Conservation (phyloP, 2,113 vertebrate genomes). For the Myrmecophaga tridactyla region DNA sequence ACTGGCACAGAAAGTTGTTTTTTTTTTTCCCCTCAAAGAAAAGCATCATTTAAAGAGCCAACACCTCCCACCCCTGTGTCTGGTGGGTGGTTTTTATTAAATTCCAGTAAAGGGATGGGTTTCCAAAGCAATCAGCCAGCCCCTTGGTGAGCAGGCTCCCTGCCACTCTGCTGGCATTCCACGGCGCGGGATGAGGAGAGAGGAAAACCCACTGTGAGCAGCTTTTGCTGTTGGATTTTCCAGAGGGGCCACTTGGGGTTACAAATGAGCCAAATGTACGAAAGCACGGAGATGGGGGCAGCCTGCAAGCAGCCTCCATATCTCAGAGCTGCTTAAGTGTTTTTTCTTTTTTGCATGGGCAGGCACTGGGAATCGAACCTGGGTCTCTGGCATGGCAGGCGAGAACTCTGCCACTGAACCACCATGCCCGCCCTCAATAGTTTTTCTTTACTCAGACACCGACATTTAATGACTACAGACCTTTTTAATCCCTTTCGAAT, state of each 20-base stretch:
- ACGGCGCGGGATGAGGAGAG: conserved; percentile 74
- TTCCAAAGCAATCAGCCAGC: conserved; percentile 75
- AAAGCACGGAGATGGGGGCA: background rate
- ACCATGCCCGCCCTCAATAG: too few relatives aligned
- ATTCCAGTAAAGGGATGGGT: conserved; percentile 75
- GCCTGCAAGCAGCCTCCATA: background rate
- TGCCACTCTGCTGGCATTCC: conserved; percentile 78
- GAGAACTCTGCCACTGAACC: too few relatives aligned
- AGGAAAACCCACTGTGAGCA: conserved; percentile 79
- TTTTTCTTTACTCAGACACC: background rate
- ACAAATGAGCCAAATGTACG: background rate
- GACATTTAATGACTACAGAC: background rate
- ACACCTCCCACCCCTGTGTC: conserved; percentile 9
- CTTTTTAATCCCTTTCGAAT: background rate
- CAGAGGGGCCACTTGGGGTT: background rate
- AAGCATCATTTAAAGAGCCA: conserved; percentile 62
- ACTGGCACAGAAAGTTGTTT: conserved; percentile 33
- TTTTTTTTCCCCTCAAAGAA: conserved; percentile 20
- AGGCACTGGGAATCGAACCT: too few relatives aligned
- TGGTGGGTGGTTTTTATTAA: conserved; percentile 72
- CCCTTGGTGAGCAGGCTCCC: conserved; percentile 77
- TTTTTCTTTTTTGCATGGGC: too few relatives aligned
- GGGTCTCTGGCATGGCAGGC: too few relatives aligned
- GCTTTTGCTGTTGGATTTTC: background rate
- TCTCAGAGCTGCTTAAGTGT: background rate